Conservation (phyloP, 2,888 invertebrate genomes). For the Sylvicola cinctus region DNA sequence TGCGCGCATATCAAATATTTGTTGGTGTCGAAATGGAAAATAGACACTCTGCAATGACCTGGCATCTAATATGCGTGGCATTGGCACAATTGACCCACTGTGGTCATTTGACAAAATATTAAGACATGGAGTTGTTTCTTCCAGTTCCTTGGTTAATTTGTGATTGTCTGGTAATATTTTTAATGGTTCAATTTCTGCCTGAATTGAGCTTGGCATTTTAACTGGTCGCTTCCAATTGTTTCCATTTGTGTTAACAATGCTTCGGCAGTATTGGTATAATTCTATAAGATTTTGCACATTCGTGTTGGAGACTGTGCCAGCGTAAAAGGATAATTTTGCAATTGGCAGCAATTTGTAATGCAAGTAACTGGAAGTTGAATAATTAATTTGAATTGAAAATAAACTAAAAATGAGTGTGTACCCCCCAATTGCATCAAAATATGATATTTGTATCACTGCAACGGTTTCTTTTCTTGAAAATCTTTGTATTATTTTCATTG, state of each 20-base stretch:
- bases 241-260: constrained; percentile 21
- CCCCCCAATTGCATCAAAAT: constrained; percentile 22
- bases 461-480: constrained; percentile 11
- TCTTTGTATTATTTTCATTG: constrained; percentile 15
- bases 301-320: constrained; percentile 15
- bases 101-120: constrained; percentile 13
- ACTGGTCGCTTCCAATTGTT: constrained; percentile 19
- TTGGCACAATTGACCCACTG: constrained; percentile 16
- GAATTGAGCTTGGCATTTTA: constrained; percentile 12
- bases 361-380: constrained; percentile 13
- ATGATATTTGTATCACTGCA: constrained; percentile 14
- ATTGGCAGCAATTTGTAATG: constrained; percentile 18
- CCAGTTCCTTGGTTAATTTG: not conserved
- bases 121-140: constrained; percentile 12
- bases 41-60: constrained; percentile 18
- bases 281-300: constrained; percentile 14
- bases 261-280: constrained; percentile 16
- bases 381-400: no score
- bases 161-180: constrained; percentile 5
- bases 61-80: constrained; percentile 17
- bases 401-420: constrained; percentile 5
- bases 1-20: constrained; percentile 17
- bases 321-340: constrained; percentile 20
- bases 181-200: constrained; percentile 13
- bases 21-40: constrained; percentile 18